Evolutionary conservation across 2,888 invertebrate genomes (phyloP), one percentile per base, ranked within the genome.

Genomic region (Acleris cristana): DNA sequence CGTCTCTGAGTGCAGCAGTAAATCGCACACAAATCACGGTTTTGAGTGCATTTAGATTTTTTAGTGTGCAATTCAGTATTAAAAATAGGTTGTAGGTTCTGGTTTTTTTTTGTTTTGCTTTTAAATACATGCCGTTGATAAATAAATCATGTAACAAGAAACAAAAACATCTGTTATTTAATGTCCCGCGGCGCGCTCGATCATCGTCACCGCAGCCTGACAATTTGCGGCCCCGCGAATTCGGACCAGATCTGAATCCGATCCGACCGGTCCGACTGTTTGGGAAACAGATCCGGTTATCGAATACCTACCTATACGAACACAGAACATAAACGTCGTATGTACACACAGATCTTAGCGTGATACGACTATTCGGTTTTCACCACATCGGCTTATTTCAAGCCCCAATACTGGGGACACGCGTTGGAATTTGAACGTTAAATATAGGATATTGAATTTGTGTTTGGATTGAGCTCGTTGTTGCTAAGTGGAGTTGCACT

Each of bases 181-280:
- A 23, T 23, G 40, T 40, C 40, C 40, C 40, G 14, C 3, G 14
- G 12, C 40, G 12, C 40, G 40, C 40, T 19, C 3, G n/a, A 58
- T 54, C 53, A 54, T 63, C 4, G 67, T 58, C 58, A 54, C 63
- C 40, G 18, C 26, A 56, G 45, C 65, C 51, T 48, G 53, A 45
- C 53, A 62, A 58, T 63, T 62, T 44, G 67, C 62, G 45, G 45
- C 21, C 18, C 26, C 30, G 65, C 61, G 30, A 66, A 63, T 67
- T 63, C 58, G 49, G 64, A 53, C 57, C 62, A 45, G 66, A 34
- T 66, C 56, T 18, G 65, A 64, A 59, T 65, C 65, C 65, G 34
- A 66, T 51, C 65, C 51, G 67, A 63, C 67, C 67, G 67, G 67
- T 63, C 54, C 58, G 30, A 26, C 67, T 58, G 53, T 67, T 67